Conservation (phyloP, 2,888 invertebrate genomes). For the Cephus pulcher region DNA sequence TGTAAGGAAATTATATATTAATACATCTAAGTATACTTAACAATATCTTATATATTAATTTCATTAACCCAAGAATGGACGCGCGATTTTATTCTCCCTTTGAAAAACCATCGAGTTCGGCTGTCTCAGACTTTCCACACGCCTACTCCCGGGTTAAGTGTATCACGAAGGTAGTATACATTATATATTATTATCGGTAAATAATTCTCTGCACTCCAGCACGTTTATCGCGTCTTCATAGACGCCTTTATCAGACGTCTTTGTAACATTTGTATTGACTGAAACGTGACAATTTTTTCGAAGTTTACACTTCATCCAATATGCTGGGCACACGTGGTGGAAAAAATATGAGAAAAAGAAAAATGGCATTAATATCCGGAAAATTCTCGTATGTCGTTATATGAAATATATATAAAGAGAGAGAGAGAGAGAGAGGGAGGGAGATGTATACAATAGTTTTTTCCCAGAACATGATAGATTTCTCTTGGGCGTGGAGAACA, state of each 20-base stretch:
- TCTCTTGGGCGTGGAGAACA: not conserved
- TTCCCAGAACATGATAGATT: constrained; percentile 7
- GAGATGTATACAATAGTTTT: constrained; percentile 5
- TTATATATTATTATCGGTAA: not conserved
- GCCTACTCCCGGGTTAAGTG: not conserved
- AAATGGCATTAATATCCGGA: not conserved
- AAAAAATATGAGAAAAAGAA: not conserved
- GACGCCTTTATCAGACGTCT: not conserved
- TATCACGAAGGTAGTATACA: not conserved
- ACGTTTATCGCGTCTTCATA: not conserved
- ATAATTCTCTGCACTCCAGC: not conserved
- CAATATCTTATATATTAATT: not conserved
- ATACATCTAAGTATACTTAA: not conserved
- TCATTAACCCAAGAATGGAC: not conserved
- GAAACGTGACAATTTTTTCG: not conserved
- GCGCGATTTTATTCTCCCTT: too few relatives aligned
- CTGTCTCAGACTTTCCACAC: too few relatives aligned
- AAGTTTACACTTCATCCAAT: not conserved
- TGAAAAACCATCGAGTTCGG: too few relatives aligned
- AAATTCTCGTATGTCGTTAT: not conserved
- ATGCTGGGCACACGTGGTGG: not conserved
- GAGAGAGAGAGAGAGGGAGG: not conserved
- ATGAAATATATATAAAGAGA: not conserved
- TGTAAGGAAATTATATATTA: not conserved
- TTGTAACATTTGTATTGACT: not conserved